phyloP scores from a whole-genome alignment of 2,888 invertebrate genomes.

The Nephrotoma guestfalica region DNA sequence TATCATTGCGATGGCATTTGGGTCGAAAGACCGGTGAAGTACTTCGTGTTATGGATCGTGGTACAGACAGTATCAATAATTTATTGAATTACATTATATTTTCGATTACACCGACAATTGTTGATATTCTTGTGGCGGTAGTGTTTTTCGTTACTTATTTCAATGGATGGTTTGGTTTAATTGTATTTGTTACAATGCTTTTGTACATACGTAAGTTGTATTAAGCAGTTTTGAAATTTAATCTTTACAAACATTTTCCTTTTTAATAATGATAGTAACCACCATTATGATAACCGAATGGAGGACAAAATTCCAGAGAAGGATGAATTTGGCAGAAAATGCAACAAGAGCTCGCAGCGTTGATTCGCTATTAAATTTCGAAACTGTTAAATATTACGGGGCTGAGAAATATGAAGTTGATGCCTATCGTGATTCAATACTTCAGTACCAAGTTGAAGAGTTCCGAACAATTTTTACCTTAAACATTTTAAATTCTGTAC shows the following conservation, averaged over 20 bases:
- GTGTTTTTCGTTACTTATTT: constrained; percentile 76
- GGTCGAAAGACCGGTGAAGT: constrained; percentile 95
- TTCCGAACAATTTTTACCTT: constrained; percentile 76
- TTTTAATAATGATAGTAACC: constrained; percentile 38
- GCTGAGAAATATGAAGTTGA: constrained; percentile 86
- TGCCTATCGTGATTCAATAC: constrained; percentile 69
- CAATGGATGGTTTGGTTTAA: constrained; percentile 88
- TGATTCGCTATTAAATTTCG: constrained; percentile 93
- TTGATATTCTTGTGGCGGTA: constrained; percentile 85
- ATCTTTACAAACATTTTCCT: constrained; percentile 4
- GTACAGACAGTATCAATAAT: constrained; percentile 91
- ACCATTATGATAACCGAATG: constrained; percentile 93
- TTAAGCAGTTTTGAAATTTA: constrained; percentile 4
- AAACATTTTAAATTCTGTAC: constrained; percentile 78
- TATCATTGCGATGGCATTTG: constrained; percentile 91
- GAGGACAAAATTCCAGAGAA: constrained; percentile 87
- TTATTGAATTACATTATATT: constrained; percentile 84
- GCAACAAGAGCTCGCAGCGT: constrained; percentile 82
- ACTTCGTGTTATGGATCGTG: constrained; percentile 89
- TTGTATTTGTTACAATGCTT: constrained; percentile 86
- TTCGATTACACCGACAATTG: constrained; percentile 82
- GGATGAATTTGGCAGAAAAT: constrained; percentile 92
- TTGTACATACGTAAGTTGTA: constrained; percentile 71
- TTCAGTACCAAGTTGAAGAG: constrained; percentile 79
- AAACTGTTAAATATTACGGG: constrained; percentile 97